Conservation (phyloP, 2,888 invertebrate species). For the Rotaria magnacalcarata region DNA sequence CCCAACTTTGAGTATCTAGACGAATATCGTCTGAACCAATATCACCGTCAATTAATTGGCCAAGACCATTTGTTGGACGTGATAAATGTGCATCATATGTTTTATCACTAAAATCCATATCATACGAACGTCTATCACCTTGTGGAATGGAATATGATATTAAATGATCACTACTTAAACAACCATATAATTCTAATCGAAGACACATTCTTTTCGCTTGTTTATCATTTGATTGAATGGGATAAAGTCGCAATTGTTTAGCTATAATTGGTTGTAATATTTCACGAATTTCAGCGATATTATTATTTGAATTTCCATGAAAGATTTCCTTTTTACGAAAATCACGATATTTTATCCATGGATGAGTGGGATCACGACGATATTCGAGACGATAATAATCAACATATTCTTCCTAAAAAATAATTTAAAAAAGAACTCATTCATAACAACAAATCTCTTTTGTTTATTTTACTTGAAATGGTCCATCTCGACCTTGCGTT, state of each 20-base stretch:
- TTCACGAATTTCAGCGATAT: conserved; percentile 71
- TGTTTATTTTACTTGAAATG: conserved; percentile 66
- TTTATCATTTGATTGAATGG: conserved; percentile 72
- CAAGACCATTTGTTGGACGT: conserved; percentile 67
- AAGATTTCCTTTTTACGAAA: conserved; percentile 63
- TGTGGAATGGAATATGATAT: conserved; percentile 12
- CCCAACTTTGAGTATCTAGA: conserved; percentile 65
- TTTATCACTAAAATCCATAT: conserved; percentile 75
- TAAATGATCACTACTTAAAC: conserved; percentile 57
- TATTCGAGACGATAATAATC: conserved; percentile 32
- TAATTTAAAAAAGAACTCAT: not conserved
- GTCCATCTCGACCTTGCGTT: conserved; percentile 85
- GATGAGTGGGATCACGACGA: not conserved
- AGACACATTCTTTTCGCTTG: conserved; percentile 74
- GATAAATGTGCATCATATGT: conserved; percentile 70
- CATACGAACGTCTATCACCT: conserved; percentile 74
- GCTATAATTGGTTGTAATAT: conserved; percentile 78
- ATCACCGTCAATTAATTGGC: conserved; percentile 75
- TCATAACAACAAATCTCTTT: not conserved
- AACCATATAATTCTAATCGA: conserved; percentile 83
- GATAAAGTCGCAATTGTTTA: conserved; percentile 75
- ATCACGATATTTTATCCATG: conserved; percentile 35
- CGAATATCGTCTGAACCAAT: conserved; percentile 73
- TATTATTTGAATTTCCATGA: conserved; percentile 78
- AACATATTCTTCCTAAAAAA: conserved; percentile 31